A percentile compares a stretch with the other conserved stretches of the same genome.
Evolutionary conservation across 2,888 invertebrate genomes (phyloP).

Genomic region (Caenorhabditis sulstoni): DNA sequence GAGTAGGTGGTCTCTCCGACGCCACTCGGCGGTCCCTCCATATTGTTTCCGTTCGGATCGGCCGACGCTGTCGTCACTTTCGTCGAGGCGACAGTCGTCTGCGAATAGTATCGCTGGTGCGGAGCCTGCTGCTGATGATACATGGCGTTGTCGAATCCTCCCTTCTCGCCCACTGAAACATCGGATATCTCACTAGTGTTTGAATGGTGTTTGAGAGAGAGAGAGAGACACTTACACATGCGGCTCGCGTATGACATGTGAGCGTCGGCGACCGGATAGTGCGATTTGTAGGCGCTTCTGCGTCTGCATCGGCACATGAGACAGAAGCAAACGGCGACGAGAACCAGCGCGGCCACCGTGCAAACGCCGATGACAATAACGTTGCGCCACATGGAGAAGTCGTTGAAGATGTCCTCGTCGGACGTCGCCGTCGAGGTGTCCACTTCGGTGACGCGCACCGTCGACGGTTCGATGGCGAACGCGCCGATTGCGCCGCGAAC

Average conservation of each 20-base stretch:
- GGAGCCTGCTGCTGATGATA: constrained; percentile 52
- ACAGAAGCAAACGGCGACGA: constrained; percentile 47
- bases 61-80: constrained; percentile 44
- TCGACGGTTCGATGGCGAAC: constrained; percentile 70
- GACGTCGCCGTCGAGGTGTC: constrained; percentile 49
- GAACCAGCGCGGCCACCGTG: constrained; percentile 43
- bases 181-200: too few species aligned
- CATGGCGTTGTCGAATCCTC: constrained; percentile 72
- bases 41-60: constrained; percentile 39
- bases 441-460: constrained; percentile 66
- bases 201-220: background rate
- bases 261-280: constrained; percentile 68
- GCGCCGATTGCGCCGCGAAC: constrained; percentile 66
- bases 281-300: constrained; percentile 62
- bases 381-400: constrained; percentile 56
- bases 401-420: constrained; percentile 50
- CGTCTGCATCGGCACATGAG: constrained; percentile 59
- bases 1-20: constrained; percentile 79
- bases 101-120: constrained; percentile 67
- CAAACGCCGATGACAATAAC: constrained; percentile 50
- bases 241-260: constrained; percentile 60
- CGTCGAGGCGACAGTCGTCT: constrained; percentile 63
- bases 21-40: constrained; percentile 69
- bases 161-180: constrained; percentile 60
- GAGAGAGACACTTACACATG: constrained; percentile 53